Conservation (phyloP, 2,113 vertebrate species). For the Hystrix cristata region DNA sequence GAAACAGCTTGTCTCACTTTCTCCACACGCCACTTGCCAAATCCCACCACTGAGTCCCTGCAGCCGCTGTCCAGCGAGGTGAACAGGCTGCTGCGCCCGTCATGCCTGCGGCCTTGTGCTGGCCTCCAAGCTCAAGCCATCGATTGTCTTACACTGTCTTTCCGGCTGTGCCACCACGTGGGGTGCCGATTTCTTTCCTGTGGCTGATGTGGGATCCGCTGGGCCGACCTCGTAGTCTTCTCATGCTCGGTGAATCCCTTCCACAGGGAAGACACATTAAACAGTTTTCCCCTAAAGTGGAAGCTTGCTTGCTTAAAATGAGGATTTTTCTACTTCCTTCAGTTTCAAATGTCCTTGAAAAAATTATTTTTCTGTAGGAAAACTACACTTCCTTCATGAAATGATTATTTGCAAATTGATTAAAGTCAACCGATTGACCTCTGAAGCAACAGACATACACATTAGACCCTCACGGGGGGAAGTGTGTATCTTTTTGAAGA, state of each 20-base stretch:
- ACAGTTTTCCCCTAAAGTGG: background rate
- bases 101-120: no score
- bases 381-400: background rate
- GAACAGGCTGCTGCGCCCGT: background rate
- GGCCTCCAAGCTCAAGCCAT: background rate
- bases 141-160: no score
- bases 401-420: conserved; percentile 8
- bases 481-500: background rate
- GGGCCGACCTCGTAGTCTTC: background rate
- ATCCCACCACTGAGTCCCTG: background rate
- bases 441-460: background rate
- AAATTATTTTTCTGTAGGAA: background rate
- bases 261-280: background rate
- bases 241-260: background rate
- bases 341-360: background rate
- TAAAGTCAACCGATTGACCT: background rate
- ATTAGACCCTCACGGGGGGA: background rate
- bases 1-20: background rate
- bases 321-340: background rate
- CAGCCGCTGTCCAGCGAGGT: background rate
- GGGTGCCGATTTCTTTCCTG: background rate
- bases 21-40: background rate
- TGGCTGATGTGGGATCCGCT: background rate
- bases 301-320: background rate
- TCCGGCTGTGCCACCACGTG: background rate